Base-by-base conservation (phyloP, 1,140 invertebrate genomes). In the Leptopilina clavipes region DNA sequence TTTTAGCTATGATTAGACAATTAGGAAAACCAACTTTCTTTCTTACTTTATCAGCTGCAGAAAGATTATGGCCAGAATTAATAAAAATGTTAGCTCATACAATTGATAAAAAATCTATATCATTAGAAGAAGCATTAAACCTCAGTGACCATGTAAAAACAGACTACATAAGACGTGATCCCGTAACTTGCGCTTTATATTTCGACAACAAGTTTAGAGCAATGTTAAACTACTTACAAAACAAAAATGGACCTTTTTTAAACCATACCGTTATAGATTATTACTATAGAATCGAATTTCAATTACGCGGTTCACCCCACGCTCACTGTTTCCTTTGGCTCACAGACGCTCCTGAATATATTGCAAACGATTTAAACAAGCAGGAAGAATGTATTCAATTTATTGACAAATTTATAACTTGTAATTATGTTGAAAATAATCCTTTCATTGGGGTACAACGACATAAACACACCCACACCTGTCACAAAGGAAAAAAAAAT, bases 381-480 rank as follows among this genome's bases (percentile, higher is more conserved):
- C 48, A 52, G 5, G 17, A 52, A 17, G 1, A 52, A 52, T 52
- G 14, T n/a, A 52, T 17, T 17, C 1, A 52, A n/a, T 52, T 52
- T 52, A 52, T 52, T 17, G 14, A 52, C 48, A 17, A 52, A 52
- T 52, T 52, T n/a, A 52, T 17, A n/a, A 52, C 48, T 7, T 52
- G 48, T 17, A 3, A 52, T 6, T 52, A 52, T 17, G 8, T 52
- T n/a, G n/a, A 52, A 17, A 17, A 52, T n/a, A 52, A 52, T 17
- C 14, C 12, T n/a, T 52, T 52, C 10, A 45, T 45, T 45, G 14
- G 11, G 5, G 9, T 52, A 52, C 48, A 52, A 52, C 48, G 48
- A 52, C 48, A 52, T 52, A 52, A 48, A 48, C 44, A 48, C 44
- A 56, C 52, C 9, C 18, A 56, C 8, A 56, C 52, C 19, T 56